A percentile compares a stretch with the other conserved stretches of the same genome.
phyloP scores from a whole-genome alignment of 92 coral and sea anemone genomes.

The Porites cylindrica region DNA sequence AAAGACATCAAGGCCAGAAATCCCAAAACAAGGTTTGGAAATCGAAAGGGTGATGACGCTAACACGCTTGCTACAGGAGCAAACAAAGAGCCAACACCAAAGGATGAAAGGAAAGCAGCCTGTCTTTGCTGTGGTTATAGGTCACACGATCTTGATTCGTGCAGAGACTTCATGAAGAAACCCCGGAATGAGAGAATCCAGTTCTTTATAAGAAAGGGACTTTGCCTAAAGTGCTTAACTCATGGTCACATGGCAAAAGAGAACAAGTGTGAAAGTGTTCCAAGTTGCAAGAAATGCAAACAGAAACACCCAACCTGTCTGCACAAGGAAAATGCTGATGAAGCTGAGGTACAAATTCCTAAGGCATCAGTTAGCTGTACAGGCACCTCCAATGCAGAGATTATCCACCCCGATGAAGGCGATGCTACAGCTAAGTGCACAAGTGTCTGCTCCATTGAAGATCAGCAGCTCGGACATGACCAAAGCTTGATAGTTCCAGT shows the following conservation, averaged over 20 bases:
- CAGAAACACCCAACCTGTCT: conserved; percentile 60
- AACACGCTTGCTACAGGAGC: conserved; percentile 28
- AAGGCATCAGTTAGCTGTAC: conserved; percentile 26
- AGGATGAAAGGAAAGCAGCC: conserved; percentile 14
- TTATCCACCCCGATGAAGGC: not conserved
- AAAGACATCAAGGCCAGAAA: conserved; percentile 24
- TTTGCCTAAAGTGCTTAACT: conserved; percentile 48
- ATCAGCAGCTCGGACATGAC: conserved; percentile 52
- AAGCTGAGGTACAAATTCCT: not conserved
- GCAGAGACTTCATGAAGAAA: conserved; percentile 37
- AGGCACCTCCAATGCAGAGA: not conserved
- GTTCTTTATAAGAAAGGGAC: conserved; percentile 61
- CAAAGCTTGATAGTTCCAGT: conserved; percentile 64
- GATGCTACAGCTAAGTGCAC: conserved; percentile 1
- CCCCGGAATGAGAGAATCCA: conserved; percentile 29
- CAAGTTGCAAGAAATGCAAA: conserved; percentile 46
- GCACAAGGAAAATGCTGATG: conserved; percentile 28
- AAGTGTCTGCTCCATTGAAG: conserved; percentile 37
- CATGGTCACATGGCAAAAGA: conserved; percentile 70
- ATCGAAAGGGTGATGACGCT: conserved; percentile 33
- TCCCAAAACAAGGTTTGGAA: conserved; percentile 7
- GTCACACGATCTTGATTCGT: conserved; percentile 35
- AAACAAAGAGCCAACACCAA: conserved; percentile 9
- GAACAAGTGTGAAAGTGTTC: conserved; percentile 47
- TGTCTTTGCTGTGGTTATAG: conserved; percentile 51